Evolutionary conservation across 2,797 vertebrate species (phyloP).

Genomic region (Spinibarbus caldwelli): DNA sequence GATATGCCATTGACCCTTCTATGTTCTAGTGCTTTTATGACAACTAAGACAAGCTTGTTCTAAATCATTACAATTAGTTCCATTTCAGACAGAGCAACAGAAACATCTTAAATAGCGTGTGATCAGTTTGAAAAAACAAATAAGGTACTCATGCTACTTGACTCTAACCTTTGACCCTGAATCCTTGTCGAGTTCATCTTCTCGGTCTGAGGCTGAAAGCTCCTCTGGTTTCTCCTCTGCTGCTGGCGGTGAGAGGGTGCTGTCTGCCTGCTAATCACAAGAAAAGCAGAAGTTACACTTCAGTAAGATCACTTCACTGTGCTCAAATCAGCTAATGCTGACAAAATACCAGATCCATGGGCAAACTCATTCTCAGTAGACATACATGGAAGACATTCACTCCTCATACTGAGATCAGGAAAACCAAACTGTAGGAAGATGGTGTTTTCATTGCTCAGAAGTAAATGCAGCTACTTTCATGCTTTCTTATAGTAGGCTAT

Average conservation of each 20-base stretch:
- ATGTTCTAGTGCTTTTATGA: not conserved
- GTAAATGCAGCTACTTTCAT: not conserved
- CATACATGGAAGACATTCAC: not conserved
- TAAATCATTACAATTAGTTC: not conserved
- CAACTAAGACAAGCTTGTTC: not conserved
- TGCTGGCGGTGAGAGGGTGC: not conserved
- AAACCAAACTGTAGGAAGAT: not conserved
- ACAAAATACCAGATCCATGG: not conserved
- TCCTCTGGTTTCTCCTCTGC: slow-evolving; percentile 51
- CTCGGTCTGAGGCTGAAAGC: slow-evolving; percentile 49
- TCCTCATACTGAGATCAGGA: not conserved
- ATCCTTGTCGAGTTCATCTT: slow-evolving; percentile 72
- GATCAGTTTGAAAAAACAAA: not conserved
- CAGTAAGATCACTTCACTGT: not conserved
- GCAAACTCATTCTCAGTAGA: not conserved
- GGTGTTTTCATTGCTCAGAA: not conserved
- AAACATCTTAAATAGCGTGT: not conserved
- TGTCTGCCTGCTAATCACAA: slow-evolving; percentile 54
- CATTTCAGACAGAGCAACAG: not conserved
- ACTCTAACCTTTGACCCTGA: slow-evolving; percentile 72
- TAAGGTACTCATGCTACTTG: not conserved
- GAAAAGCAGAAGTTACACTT: not conserved
- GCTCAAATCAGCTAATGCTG: not conserved
- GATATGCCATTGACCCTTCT: not conserved
- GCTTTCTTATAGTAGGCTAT: not conserved